A percentile compares a stretch with the other conserved stretches of the same genome.
Evolutionary conservation across 2,113 vertebrate genomes (phyloP).

Genomic region (Centropus unirufus): DNA sequence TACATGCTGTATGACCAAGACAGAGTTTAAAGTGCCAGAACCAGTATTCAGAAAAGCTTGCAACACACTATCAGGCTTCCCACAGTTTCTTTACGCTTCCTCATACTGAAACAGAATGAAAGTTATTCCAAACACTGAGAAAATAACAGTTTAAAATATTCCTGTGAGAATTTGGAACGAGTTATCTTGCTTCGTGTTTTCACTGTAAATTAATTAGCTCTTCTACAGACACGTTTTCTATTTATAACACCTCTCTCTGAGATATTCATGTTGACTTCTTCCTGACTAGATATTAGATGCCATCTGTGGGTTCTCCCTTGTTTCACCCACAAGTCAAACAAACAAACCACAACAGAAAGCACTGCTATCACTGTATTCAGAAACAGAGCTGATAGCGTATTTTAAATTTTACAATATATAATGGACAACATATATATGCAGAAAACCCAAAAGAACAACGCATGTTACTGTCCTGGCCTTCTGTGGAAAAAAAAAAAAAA

Average conservation of each 20-base stretch:
- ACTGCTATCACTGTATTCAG: background rate
- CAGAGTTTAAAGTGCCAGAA: background rate
- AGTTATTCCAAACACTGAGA: background rate
- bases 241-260: slow-evolving; percentile 47
- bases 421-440: accelerated
- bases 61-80: background rate
- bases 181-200: background rate
- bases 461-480: background rate
- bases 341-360: slow-evolving; percentile 47
- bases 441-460: background rate
- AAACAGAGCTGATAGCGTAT: background rate
- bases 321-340: slow-evolving; percentile 60
- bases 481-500: no score
- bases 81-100: background rate
- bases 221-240: slow-evolving; percentile 49
- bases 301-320: slow-evolving; percentile 34
- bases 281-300: slow-evolving; percentile 22
- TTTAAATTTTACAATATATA: background rate
- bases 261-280: slow-evolving; percentile 14
- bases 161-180: background rate
- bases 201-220: slow-evolving; percentile 63
- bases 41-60: background rate
- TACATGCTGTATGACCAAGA: background rate
- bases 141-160: slow-evolving; percentile 38
- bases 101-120: background rate